These are phyloP conservation scores for Diaperis boleti DNA, from an alignment of 2,888 invertebrate species.

Conservation along the genomic window DNA sequence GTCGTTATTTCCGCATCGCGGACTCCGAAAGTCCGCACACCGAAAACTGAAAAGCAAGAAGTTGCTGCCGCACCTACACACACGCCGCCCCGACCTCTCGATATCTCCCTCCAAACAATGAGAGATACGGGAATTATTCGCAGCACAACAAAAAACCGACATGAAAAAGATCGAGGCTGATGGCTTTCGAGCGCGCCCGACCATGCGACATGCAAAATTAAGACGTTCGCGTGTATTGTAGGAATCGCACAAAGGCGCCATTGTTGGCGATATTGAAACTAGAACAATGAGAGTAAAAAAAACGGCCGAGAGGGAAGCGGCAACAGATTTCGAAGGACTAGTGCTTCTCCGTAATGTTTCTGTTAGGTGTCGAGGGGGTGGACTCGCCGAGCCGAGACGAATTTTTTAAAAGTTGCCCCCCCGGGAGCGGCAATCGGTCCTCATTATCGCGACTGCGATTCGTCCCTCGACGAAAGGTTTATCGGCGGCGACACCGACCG, in stretches of 20 bases:
- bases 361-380: too few relatives aligned
- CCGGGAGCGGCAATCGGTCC: too few relatives aligned
- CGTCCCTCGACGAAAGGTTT: conserved; percentile 39
- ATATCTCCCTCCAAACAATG: conserved; percentile 45
- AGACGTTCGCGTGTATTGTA: conserved; percentile 46
- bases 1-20: conserved; percentile 56
- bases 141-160: conserved; percentile 51
- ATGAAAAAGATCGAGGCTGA: conserved; percentile 51
- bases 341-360: too few relatives aligned
- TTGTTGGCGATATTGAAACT: conserved; percentile 13
- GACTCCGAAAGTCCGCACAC: conserved; percentile 58
- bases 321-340: too few relatives aligned
- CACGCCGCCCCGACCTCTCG: conserved; percentile 34
- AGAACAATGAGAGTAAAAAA: conserved; percentile 23
- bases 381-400: too few relatives aligned
- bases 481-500: conserved; percentile 20
- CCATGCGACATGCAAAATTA: conserved; percentile 51
- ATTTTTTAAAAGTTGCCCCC: too few relatives aligned
- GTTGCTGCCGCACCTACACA: conserved; percentile 51
- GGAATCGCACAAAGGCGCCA: conserved; percentile 25
- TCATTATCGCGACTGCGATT: conserved; percentile 9
- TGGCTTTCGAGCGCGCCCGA: conserved; percentile 51
- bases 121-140: conserved; percentile 44
- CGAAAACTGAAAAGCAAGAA: conserved; percentile 57
- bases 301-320: too few relatives aligned